These are phyloP conservation scores for Malacoraja senta DNA, from an alignment of 2,797 vertebrate species.

Conservation along the genomic window DNA sequence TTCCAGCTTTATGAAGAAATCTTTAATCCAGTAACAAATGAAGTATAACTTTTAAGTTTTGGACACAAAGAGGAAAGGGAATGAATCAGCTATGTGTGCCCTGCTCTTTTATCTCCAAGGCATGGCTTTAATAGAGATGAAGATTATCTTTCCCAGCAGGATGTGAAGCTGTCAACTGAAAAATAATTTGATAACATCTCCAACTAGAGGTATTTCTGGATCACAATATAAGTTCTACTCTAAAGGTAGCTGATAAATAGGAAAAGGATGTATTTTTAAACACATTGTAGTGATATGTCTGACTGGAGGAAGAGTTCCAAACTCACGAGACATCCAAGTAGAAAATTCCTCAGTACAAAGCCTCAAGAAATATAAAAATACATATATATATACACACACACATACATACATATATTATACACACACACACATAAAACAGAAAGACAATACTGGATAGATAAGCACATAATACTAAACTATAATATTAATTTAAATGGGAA, in stretches of 20 bases:
- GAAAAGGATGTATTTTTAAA: background rate
- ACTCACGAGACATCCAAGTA: background rate
- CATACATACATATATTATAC: background rate
- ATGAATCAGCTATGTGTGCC: background rate
- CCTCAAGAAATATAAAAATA: constrained; percentile 5
- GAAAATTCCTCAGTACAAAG: constrained; percentile 26
- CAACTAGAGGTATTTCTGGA: background rate
- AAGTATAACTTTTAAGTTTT: background rate
- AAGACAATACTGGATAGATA: constrained; percentile 11
- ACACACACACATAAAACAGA: background rate
- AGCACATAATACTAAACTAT: background rate
- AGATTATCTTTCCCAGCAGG: background rate
- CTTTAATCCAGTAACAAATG: background rate
- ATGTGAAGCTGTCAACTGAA: background rate
- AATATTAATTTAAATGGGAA: too few species aligned
- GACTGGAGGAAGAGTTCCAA: constrained; percentile 3
- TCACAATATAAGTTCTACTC: background rate
- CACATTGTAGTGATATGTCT: background rate
- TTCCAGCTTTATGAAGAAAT: background rate
- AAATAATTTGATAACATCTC: background rate
- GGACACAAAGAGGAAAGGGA: too few species aligned
- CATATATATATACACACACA: background rate
- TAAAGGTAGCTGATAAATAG: background rate
- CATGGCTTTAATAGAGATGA: background rate
- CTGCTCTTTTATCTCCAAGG: background rate